phyloP scores from a whole-genome alignment of 2,797 vertebrate genomes.

The Selene dorsalis region DNA sequence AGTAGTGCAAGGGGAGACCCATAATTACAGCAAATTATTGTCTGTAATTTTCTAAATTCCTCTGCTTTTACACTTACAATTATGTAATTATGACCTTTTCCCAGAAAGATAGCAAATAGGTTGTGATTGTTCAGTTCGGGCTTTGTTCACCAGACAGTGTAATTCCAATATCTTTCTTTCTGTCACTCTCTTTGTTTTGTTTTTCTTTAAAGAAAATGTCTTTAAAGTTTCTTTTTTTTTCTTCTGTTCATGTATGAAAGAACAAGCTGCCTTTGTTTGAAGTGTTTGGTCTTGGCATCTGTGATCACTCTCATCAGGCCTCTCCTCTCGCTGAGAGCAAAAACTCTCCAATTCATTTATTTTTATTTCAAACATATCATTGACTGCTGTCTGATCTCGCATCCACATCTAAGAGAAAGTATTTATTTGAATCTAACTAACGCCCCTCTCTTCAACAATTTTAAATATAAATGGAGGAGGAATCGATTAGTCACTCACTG shows the following conservation, averaged over 20 bases:
- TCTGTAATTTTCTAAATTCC: constrained; percentile 59
- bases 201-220: constrained; percentile 72
- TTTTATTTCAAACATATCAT: constrained; percentile 80
- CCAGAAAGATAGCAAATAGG: constrained; percentile 49
- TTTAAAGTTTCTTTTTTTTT: constrained; percentile 65
- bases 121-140: constrained; percentile 33
- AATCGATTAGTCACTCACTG: constrained; percentile 72
- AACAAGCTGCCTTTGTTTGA: constrained; percentile 80
- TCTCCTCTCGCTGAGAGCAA: constrained; percentile 64
- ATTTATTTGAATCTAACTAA: constrained; percentile 73
- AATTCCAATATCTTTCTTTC: constrained; percentile 45
- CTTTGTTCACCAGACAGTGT: constrained; percentile 46
- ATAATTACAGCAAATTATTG: constrained; percentile 63
- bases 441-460: constrained; percentile 63
- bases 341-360: constrained; percentile 75
- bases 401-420: constrained; percentile 75
- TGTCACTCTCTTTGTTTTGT: constrained; percentile 60
- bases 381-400: constrained; percentile 76
- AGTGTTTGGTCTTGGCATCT: constrained; percentile 77
- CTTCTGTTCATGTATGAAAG: constrained; percentile 70
- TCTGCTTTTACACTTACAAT: constrained; percentile 60
- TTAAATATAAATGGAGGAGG: constrained; percentile 76
- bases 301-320: constrained; percentile 80
- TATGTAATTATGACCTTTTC: constrained; percentile 57
- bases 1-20: constrained; percentile 49